phyloP scores from a whole-genome alignment of 1,140 invertebrate genomes.

The Diprion similis region DNA sequence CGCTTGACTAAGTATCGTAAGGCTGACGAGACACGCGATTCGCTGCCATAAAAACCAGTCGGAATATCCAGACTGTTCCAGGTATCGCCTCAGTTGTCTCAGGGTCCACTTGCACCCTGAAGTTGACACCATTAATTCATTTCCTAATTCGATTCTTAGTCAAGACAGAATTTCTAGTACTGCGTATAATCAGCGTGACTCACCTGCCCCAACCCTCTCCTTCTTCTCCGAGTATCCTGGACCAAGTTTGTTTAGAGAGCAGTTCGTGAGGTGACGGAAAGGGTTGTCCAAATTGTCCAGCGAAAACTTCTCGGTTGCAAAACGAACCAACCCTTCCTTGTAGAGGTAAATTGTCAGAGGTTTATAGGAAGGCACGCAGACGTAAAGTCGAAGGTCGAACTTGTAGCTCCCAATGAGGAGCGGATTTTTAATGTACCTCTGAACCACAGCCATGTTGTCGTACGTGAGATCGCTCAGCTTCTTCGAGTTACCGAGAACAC shows the following conservation, averaged over 20 bases:
- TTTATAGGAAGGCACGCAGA: slow-evolving; percentile 82
- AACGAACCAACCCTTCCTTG: slow-evolving; percentile 81
- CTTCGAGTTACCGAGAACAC: slow-evolving; percentile 59
- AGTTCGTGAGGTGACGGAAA: slow-evolving; percentile 90
- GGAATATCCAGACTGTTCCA: slow-evolving; percentile 71
- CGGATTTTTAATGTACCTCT: slow-evolving; percentile 86
- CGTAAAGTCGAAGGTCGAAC: slow-evolving; percentile 85
- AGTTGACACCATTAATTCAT: slow-evolving; percentile 37
- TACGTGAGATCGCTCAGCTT: slow-evolving; percentile 78
- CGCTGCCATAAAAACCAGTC: slow-evolving; percentile 85
- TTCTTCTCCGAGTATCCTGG: slow-evolving; percentile 82
- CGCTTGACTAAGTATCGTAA: slow-evolving; percentile 75
- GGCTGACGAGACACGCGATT: slow-evolving; percentile 74
- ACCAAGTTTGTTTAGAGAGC: slow-evolving; percentile 81
- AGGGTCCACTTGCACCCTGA: slow-evolving; percentile 82
- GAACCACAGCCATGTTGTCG: slow-evolving; percentile 76
- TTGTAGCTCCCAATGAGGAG: slow-evolving; percentile 87
- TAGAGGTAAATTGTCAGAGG: slow-evolving; percentile 86
- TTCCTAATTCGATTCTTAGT: neutral
- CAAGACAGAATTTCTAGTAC: neutral
- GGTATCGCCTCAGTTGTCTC: slow-evolving; percentile 80
- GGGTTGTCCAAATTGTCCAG: slow-evolving; percentile 82
- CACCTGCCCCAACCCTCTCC: slow-evolving; percentile 78
- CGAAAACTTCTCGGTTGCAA: slow-evolving; percentile 84
- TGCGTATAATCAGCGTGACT: slow-evolving; percentile 27